Conservation (phyloP, 23 tunicate species). For the Ciona savignyi region DNA sequence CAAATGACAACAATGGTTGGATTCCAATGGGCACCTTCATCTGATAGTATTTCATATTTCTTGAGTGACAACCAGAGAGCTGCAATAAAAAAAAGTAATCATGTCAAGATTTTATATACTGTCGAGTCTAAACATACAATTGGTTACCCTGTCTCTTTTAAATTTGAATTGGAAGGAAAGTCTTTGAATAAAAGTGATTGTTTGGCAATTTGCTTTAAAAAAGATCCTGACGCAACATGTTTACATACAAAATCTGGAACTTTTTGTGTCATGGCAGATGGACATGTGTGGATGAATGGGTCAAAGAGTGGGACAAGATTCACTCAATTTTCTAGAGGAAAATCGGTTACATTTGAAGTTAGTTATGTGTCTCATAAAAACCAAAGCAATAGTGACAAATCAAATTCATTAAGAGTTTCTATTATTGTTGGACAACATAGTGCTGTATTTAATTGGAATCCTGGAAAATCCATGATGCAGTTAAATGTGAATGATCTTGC, state of each 20-base stretch:
- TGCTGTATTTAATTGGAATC: conserved; percentile 89
- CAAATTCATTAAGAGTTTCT: conserved; percentile 28
- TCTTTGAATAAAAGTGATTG: conserved; percentile 38
- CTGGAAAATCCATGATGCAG: conserved; percentile 13
- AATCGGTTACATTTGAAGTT: conserved; percentile 34
- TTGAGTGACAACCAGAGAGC: conserved; percentile 25
- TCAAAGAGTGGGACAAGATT: conserved; percentile 52
- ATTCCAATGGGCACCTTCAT: conserved; percentile 42
- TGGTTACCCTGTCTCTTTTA: conserved; percentile 59
- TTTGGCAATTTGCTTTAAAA: conserved; percentile 23
- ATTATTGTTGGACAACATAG: conserved; percentile 56
- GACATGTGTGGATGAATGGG: conserved; percentile 73
- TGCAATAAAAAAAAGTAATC: conserved; percentile 27
- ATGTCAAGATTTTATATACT: conserved; percentile 52
- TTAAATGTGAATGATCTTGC: conserved; percentile 33
- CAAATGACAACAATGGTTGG: conserved; percentile 75
- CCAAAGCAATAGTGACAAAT: conserved; percentile 9
- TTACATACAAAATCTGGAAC: conserved; percentile 50
- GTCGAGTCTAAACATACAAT: conserved; percentile 33
- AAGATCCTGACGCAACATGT: conserved; percentile 37
- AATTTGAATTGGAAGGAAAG: conserved; percentile 73
- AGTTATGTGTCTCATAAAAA: neutral
- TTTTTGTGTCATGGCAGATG: conserved; percentile 39
- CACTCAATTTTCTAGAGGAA: conserved; percentile 48
- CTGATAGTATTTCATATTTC: conserved; percentile 33